Base-by-base conservation (phyloP, 2,888 invertebrate genomes). In the Sminthurides aquaticus region DNA sequence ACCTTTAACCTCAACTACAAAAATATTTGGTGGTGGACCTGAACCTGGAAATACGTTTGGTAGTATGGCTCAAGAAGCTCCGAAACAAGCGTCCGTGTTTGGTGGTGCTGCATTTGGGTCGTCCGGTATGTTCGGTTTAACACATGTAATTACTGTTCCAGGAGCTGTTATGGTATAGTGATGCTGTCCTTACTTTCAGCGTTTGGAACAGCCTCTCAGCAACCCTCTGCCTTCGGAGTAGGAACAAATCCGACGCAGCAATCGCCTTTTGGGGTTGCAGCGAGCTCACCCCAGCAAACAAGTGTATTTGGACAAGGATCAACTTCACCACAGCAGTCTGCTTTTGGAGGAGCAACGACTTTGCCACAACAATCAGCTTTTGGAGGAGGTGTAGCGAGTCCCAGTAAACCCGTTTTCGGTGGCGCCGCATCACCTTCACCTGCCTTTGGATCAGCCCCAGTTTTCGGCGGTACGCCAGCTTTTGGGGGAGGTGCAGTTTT, bases 401-500 rank as follows among this genome's bases (percentile, higher is more conserved):
- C 62, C 15, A 22, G 43, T 15, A 18, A 54, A 26, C n/a, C 24
- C n/a, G 56, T 56, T 2, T 62, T 62, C 56, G 62, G 62, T 25
- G 11, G 2, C 11, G 3, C 22, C n/a, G 28, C 24, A 58, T 11
- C 8, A 5, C 52, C 52, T 15, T 26, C 62, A 2, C 62, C 62
- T 2, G 56, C 62, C 15, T 62, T 62, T 56, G 62, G 62, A 5
- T 54, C 55, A 3, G 55, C 34, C n/a, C 55, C 62, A 25, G 62
- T 62, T 8, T 62, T 62, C 25, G 62, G 62, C 2, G 62, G 62
- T 8, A 48, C 43, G 18, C 55, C 62, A 25, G 56, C 56, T 5
- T 62, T 62, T 28, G 60, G 60, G 1, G 60, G 60, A 8, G 60
- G 60, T 28, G 60, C 60, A 49, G 49, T 49, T 26, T 49, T 60